A percentile compares a stretch with the other conserved stretches of the same genome.
These are phyloP conservation scores for Eulacestoma nigropectus DNA, from an alignment of 2,113 vertebrate genomes.

Conservation along the genomic window DNA sequence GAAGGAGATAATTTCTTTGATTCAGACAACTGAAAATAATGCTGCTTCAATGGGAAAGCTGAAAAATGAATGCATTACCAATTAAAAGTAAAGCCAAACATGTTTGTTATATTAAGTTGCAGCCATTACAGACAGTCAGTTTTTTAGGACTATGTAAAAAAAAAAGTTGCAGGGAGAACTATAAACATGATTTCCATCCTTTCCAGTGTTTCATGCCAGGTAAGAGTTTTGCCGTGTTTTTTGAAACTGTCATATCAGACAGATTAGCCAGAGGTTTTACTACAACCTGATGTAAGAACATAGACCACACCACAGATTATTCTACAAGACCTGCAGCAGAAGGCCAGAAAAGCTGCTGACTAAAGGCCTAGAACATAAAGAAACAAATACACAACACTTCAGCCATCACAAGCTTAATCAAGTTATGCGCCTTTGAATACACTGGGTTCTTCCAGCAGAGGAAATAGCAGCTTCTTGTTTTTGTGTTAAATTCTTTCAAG, in stretches of 20 bases:
- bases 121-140: background rate
- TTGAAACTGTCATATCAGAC: background rate
- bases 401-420: background rate
- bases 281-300: background rate
- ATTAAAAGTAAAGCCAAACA: background rate
- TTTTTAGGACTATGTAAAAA: background rate
- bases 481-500: background rate
- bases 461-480: slow-evolving; percentile 22
- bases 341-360: background rate
- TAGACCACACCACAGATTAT: background rate
- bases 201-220: background rate
- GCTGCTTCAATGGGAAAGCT: background rate
- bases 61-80: background rate
- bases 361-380: background rate
- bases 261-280: background rate
- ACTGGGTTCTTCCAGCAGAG: background rate
- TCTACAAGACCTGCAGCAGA: background rate
- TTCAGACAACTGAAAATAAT: background rate
- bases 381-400: background rate
- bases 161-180: background rate
- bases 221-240: background rate
- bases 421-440: background rate
- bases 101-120: background rate
- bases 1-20: background rate
- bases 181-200: background rate